phyloP scores from a whole-genome alignment of 2,797 vertebrate species.

The Sebastes ruberrimus region DNA sequence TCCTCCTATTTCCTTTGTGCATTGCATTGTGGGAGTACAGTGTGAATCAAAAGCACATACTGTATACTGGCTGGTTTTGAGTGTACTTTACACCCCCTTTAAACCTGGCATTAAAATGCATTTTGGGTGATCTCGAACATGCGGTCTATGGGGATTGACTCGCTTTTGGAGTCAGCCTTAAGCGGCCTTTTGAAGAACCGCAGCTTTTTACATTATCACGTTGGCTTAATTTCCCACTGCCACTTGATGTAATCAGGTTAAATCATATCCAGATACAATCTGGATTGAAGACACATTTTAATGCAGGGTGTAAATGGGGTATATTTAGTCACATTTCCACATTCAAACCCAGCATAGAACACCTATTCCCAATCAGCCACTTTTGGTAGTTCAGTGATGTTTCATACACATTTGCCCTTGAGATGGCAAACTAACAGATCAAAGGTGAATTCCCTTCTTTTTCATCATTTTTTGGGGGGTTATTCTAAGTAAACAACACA shows the following conservation, averaged over 20 bases:
- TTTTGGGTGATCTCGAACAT: too few relatives aligned
- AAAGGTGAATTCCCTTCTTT: neutral
- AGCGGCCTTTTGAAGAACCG: too few relatives aligned
- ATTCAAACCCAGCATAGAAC: neutral
- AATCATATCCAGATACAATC: neutral
- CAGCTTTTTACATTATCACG: too few relatives aligned
- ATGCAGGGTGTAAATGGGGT: neutral
- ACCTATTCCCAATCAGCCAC: neutral
- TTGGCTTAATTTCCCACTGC: too few relatives aligned
- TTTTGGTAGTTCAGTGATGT: neutral
- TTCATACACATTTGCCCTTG: neutral
- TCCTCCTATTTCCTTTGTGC: neutral
- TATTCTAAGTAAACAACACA: neutral
- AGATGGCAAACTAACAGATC: neutral
- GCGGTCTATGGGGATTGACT: too few relatives aligned
- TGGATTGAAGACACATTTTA: neutral
- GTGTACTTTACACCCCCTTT: neutral
- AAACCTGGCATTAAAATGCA: neutral
- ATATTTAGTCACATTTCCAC: neutral
- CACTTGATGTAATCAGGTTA: neutral
- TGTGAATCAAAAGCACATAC: neutral
- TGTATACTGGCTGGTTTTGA: neutral
- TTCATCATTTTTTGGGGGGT: neutral
- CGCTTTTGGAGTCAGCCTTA: too few relatives aligned
- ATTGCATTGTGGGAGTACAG: neutral